Percentiles rank a stretch among this genome's conserved stretches.
Evolutionary conservation across 2,888 invertebrate genomes (phyloP).

Genomic region (Scotopteryx bipunctaria): DNA sequence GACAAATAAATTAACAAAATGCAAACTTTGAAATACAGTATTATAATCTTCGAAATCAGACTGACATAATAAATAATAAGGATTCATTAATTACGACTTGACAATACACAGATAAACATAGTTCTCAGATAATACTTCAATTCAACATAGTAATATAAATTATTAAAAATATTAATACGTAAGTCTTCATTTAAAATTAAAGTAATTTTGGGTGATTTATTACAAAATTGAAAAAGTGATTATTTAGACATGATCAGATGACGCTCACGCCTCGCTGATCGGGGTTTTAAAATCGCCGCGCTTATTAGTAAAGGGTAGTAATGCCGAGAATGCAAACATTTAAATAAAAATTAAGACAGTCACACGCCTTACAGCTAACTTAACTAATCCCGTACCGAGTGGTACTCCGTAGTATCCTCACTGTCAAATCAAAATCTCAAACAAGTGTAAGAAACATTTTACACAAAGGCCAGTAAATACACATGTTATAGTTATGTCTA

Average conservation of each 20-base stretch:
- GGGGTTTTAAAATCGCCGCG: constrained; percentile 66
- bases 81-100: constrained; percentile 59
- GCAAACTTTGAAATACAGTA: constrained; percentile 62
- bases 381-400: constrained; percentile 63
- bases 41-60: constrained; percentile 61
- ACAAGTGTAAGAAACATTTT: constrained; percentile 63
- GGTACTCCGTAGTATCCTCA: constrained; percentile 58
- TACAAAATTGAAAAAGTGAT: constrained; percentile 43
- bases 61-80: constrained; percentile 73
- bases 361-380: constrained; percentile 72
- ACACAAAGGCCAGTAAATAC: constrained; percentile 76
- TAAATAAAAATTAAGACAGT: constrained; percentile 63
- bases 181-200: constrained; percentile 61
- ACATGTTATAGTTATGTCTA: constrained; percentile 71
- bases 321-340: constrained; percentile 54
- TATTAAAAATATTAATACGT: constrained; percentile 55
- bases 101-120: constrained; percentile 58
- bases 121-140: constrained; percentile 59
- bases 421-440: constrained; percentile 51
- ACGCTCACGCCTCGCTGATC: constrained; percentile 42
- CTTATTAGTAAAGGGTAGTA: constrained; percentile 50
- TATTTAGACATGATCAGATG: constrained; percentile 41
- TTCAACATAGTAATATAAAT: constrained; percentile 54
- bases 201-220: constrained; percentile 23
- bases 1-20: constrained; percentile 81